phyloP scores from a whole-genome alignment of 2,113 vertebrate genomes.

The Ameiurus melas region DNA sequence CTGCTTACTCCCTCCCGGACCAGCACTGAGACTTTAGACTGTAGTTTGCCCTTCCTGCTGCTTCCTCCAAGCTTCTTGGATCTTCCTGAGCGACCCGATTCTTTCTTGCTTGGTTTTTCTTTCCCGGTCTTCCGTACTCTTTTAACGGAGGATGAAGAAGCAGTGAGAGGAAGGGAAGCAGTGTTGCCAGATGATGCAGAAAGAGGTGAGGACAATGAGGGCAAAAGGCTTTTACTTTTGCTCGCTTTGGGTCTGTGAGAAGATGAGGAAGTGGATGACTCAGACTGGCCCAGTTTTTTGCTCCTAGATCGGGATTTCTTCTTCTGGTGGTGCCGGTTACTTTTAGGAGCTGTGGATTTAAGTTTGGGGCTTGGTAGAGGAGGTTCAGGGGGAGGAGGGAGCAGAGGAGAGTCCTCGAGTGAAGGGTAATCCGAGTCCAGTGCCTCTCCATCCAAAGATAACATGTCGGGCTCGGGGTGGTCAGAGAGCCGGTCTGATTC shows the following conservation, averaged over 20 bases:
- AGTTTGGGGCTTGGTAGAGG: slow-evolving; percentile 64
- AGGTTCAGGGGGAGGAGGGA: slow-evolving; percentile 63
- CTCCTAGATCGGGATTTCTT: slow-evolving; percentile 71
- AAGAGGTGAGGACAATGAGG: slow-evolving; percentile 63
- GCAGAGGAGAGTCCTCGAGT: slow-evolving; percentile 73
- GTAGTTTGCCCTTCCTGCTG: slow-evolving; percentile 84
- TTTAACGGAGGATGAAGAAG: slow-evolving; percentile 59
- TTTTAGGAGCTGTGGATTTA: slow-evolving; percentile 60
- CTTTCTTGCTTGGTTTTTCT: slow-evolving; percentile 71
- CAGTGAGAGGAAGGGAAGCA: slow-evolving; percentile 44
- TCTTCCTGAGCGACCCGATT: slow-evolving; percentile 63
- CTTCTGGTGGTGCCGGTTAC: slow-evolving; percentile 62
- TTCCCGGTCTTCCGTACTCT: slow-evolving; percentile 66
- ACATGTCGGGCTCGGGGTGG: slow-evolving; percentile 69
- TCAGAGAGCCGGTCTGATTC: slow-evolving; percentile 72
- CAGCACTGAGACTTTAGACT: slow-evolving; percentile 90
- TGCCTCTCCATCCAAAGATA: slow-evolving; percentile 77
- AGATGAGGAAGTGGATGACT: slow-evolving; percentile 61
- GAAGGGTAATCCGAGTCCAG: slow-evolving; percentile 78
- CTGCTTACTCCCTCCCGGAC: slow-evolving; percentile 91
- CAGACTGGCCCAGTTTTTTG: slow-evolving; percentile 66
- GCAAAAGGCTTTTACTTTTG: slow-evolving; percentile 63
- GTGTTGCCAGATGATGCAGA: slow-evolving; percentile 50
- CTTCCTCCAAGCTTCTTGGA: slow-evolving; percentile 66
- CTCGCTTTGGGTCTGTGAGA: slow-evolving; percentile 60